These are phyloP conservation scores for Onychomys arenicola DNA, from an alignment of 2,797 vertebrate species.

Conservation along the genomic window DNA sequence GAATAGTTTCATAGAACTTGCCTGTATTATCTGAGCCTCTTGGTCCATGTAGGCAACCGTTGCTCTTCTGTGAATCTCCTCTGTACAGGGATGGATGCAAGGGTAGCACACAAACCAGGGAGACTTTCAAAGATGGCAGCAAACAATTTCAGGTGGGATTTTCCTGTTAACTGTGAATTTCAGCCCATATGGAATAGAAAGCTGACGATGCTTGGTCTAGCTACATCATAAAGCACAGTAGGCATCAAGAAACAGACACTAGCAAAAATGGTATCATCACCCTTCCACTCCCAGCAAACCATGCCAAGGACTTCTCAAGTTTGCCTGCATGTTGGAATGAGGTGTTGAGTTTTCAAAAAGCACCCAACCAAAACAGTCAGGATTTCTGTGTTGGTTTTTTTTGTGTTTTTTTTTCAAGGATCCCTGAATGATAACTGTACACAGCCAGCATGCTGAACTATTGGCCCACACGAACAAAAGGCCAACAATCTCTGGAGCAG, in stretches of 20 bases:
- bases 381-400: background rate
- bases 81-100: background rate
- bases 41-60: background rate
- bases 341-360: background rate
- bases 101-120: background rate
- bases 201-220: background rate
- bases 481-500: background rate
- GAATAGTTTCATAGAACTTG: constrained; percentile 6
- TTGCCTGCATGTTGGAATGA: background rate
- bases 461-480: background rate
- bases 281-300: background rate
- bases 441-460: background rate
- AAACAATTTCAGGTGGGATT: background rate
- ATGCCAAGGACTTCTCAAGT: background rate
- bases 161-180: background rate
- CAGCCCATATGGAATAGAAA: background rate
- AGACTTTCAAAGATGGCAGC: background rate
- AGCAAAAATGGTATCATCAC: background rate
- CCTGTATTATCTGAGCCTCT: background rate
- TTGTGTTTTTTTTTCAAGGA: background rate
- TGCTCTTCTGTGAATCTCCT: background rate
- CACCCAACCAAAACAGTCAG: background rate
- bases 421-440: background rate
- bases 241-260: background rate
- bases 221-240: background rate